These are phyloP conservation scores for Melanerpes aurifrons DNA, from an alignment of 2,113 vertebrate genomes.

Conservation along the genomic window DNA sequence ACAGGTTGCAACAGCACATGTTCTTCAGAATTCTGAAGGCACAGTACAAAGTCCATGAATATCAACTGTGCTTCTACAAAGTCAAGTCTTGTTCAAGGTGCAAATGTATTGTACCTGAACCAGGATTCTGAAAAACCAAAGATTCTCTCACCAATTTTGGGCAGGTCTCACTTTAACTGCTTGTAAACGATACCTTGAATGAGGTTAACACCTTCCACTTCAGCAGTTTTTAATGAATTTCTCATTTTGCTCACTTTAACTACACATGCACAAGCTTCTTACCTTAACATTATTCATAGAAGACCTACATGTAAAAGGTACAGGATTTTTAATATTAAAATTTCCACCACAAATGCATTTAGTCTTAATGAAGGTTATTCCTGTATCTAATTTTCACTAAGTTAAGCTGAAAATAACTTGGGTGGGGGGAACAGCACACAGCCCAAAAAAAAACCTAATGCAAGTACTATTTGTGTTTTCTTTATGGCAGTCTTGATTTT, in stretches of 20 bases:
- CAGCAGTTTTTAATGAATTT: not conserved
- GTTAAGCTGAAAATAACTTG: not conserved
- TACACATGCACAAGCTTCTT: not conserved
- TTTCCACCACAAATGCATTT: not conserved
- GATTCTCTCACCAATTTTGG: not conserved
- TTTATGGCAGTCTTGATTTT: not conserved
- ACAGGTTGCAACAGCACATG: not conserved
- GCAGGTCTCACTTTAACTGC: not conserved
- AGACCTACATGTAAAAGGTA: not conserved
- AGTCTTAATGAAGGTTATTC: not conserved
- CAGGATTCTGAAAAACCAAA: not conserved
- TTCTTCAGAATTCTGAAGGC: not conserved
- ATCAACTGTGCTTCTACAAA: not conserved
- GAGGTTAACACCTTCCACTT: not conserved
- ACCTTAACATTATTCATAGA: not conserved
- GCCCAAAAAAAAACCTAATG: not conserved
- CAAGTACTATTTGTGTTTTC: not conserved
- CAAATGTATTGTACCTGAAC: not conserved
- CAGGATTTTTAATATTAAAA: not conserved
- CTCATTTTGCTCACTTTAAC: not conserved
- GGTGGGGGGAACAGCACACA: not conserved
- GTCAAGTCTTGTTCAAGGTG: not conserved
- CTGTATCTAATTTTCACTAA: not conserved
- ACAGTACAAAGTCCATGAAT: not conserved
- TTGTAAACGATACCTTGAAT: not conserved